Percentiles rank a stretch among this genome's conserved stretches.
phyloP scores from a whole-genome alignment of 1,140 invertebrate species.

The Penaeus indicus region DNA sequence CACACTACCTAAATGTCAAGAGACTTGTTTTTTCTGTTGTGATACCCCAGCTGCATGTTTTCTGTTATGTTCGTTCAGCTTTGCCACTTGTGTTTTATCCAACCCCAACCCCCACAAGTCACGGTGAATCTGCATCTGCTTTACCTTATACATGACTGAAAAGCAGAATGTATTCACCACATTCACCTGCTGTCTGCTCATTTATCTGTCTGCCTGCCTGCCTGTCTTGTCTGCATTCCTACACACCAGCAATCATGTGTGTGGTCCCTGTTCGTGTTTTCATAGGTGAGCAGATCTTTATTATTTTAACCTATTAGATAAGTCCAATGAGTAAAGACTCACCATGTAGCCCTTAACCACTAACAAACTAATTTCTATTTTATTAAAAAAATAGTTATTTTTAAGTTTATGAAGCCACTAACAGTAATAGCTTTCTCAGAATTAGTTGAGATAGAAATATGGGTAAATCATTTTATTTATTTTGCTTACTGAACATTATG shows the following conservation, averaged over 20 bases:
- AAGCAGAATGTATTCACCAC: constrained; percentile 46
- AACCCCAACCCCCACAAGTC: not conserved
- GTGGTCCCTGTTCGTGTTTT: constrained; percentile 17
- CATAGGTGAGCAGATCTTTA: constrained; percentile 43
- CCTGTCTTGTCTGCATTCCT: constrained; percentile 46
- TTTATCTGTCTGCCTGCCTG: constrained; percentile 36
- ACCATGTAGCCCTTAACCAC: not conserved
- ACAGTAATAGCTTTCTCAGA: too few species aligned
- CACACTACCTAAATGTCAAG: too few species aligned
- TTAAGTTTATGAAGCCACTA: too few species aligned
- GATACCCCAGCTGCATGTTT: too few species aligned
- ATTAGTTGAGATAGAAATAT: too few species aligned
- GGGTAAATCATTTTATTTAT: too few species aligned
- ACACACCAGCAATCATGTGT: constrained; percentile 16
- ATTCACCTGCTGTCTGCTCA: constrained; percentile 41
- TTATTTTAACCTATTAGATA: constrained; percentile 28
- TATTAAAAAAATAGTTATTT: too few species aligned
- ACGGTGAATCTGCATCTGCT: constrained; percentile 36
- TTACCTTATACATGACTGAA: constrained; percentile 42
- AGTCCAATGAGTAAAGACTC: not conserved
- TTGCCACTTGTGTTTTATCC: too few species aligned
- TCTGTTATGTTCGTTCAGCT: too few species aligned
- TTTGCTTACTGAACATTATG: too few species aligned
- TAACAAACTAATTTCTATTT: too few species aligned
- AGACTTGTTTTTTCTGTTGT: too few species aligned